Conservation (phyloP, 2,888 invertebrate genomes). For the Pandemis corylana region DNA sequence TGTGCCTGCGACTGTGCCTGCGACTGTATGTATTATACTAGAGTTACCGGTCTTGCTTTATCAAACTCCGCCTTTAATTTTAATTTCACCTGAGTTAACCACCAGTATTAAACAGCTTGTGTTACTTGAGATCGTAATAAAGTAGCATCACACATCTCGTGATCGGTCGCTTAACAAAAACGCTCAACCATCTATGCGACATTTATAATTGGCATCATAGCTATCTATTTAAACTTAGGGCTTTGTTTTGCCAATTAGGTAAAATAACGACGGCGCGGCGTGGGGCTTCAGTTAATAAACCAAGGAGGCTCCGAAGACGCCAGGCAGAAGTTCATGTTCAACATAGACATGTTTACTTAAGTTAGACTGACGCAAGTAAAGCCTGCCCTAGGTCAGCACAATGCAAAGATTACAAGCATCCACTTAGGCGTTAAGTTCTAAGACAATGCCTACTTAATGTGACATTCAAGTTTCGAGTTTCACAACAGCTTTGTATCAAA, state of each 20-base stretch:
- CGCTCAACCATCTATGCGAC: conserved; percentile 1
- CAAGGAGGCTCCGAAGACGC: not conserved
- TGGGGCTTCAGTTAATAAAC: conserved; percentile 5
- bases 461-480: conserved; percentile 6
- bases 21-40: no score
- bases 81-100: not conserved
- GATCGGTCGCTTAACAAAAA: not conserved
- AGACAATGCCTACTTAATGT: conserved; percentile 11
- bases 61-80: no score
- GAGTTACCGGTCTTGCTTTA: no score
- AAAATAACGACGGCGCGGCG: not conserved
- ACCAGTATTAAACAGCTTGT: not conserved
- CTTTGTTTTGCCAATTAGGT: conserved; percentile 5
- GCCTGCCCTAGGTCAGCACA: conserved; percentile 13
- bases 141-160: not conserved
- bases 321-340: conserved; percentile 15
- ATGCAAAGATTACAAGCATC: conserved; percentile 12
- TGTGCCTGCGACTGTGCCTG: no score
- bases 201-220: not conserved
- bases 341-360: conserved; percentile 19
- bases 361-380: conserved; percentile 11
- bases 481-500: conserved; percentile 1
- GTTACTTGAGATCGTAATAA: not conserved
- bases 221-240: not conserved
- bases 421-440: conserved; percentile 12